These are phyloP conservation scores for Philonicus albiceps DNA, from an alignment of 2,888 invertebrate species.

Conservation along the genomic window DNA sequence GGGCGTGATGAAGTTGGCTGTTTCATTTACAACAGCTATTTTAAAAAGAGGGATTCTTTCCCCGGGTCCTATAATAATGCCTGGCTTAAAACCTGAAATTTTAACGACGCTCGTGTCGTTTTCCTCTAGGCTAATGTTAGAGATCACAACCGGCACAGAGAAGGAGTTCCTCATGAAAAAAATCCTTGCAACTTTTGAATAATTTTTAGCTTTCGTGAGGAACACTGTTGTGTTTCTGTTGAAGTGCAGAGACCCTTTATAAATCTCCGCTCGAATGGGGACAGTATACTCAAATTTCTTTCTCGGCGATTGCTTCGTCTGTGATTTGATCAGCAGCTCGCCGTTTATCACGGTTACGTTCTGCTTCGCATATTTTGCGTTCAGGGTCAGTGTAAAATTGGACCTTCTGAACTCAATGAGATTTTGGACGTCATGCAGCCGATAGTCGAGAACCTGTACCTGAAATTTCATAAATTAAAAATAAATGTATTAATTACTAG, in stretches of 20 bases:
- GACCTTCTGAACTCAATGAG: slow-evolving; percentile 49
- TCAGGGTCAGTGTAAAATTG: slow-evolving; percentile 56
- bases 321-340: slow-evolving; percentile 53
- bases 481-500: too few species aligned
- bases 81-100: slow-evolving; percentile 61
- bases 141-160: slow-evolving; percentile 75
- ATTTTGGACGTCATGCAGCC: slow-evolving; percentile 48
- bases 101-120: slow-evolving; percentile 70
- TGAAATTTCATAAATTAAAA: neutral
- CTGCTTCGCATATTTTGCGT: slow-evolving; percentile 54
- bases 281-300: slow-evolving; percentile 49
- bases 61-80: slow-evolving; percentile 46
- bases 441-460: slow-evolving; percentile 50
- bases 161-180: slow-evolving; percentile 77
- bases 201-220: slow-evolving; percentile 54
- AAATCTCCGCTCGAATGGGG: slow-evolving; percentile 59
- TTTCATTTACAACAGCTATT: slow-evolving; percentile 55
- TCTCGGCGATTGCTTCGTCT: slow-evolving; percentile 44
- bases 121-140: slow-evolving; percentile 72
- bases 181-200: slow-evolving; percentile 63
- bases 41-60: slow-evolving; percentile 53
- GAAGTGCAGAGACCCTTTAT: slow-evolving; percentile 56
- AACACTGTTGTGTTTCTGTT: slow-evolving; percentile 57
- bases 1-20: slow-evolving; percentile 53
- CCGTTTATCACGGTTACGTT: slow-evolving; percentile 55